Evolutionary conservation across 2,113 vertebrate genomes (phyloP).

Genomic region (Aegotheles bennettii): DNA sequence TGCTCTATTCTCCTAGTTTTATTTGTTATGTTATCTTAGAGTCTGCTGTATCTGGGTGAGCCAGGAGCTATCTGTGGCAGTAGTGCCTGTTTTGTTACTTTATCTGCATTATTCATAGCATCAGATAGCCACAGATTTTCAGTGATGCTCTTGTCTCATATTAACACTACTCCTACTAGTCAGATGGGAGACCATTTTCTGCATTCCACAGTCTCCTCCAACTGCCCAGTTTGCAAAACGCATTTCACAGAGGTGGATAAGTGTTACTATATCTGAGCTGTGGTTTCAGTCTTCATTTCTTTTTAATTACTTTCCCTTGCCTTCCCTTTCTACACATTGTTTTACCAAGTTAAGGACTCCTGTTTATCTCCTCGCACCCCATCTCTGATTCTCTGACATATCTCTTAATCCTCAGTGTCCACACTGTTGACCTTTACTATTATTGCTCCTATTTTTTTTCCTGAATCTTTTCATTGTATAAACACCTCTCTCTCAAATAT

Average conservation of each 20-base stretch:
- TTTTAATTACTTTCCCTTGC: not conserved
- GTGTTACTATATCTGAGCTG: not conserved
- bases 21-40: not conserved
- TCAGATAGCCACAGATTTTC: not conserved
- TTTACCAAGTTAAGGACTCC: not conserved
- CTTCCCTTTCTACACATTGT: accelerated
- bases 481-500: not conserved
- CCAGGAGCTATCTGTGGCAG: not conserved
- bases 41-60: not conserved
- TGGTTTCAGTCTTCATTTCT: not conserved
- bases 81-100: not conserved
- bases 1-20: not conserved
- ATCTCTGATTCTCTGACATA: not conserved
- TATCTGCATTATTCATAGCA: not conserved
- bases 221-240: not conserved
- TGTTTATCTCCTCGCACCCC: accelerated
- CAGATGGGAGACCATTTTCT: not conserved
- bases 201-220: not conserved
- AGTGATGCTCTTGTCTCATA: not conserved
- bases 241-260: not conserved
- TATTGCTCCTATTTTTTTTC: not conserved
- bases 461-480: not conserved
- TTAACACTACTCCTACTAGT: not conserved
- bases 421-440: not conserved
- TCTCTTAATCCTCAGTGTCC: not conserved